Evolutionary conservation across 2,113 vertebrate genomes (phyloP).

Genomic region (Nannospalax galili): DNA sequence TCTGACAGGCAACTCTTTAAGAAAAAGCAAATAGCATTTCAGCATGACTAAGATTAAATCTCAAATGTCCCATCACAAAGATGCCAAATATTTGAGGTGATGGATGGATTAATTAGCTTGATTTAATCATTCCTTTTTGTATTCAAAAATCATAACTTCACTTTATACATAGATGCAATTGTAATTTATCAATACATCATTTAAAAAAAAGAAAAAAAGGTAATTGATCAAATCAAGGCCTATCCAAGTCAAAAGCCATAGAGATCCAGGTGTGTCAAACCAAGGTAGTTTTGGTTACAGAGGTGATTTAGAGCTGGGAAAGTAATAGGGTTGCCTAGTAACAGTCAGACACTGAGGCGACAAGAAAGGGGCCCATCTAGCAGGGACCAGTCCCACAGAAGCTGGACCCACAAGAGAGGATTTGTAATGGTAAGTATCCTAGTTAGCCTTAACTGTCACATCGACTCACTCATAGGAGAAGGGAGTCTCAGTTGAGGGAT

Average conservation of each 20-base stretch:
- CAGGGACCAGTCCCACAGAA: background rate
- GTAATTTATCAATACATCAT: background rate
- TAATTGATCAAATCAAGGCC: background rate
- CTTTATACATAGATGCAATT: background rate
- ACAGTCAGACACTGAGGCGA: background rate
- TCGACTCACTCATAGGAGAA: no score
- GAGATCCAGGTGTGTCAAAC: background rate
- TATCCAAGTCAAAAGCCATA: background rate
- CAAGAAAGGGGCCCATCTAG: background rate
- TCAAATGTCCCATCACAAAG: background rate
- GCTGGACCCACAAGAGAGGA: background rate
- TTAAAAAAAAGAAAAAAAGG: background rate
- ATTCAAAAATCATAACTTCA: background rate
- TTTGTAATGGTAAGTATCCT: no score
- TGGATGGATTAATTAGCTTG: background rate
- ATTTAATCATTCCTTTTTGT: conserved; percentile 24
- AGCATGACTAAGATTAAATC: background rate
- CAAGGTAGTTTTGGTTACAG: background rate
- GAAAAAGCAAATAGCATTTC: conserved; percentile 9
- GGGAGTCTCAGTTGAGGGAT: no score
- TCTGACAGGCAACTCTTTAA: background rate
- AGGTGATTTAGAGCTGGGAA: background rate
- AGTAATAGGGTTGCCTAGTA: conserved; percentile 13
- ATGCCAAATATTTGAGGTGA: conserved; percentile 12
- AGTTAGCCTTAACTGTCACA: no score